Conservation (phyloP, 2,888 invertebrate genomes). For the Mechanitis mazaeus region DNA sequence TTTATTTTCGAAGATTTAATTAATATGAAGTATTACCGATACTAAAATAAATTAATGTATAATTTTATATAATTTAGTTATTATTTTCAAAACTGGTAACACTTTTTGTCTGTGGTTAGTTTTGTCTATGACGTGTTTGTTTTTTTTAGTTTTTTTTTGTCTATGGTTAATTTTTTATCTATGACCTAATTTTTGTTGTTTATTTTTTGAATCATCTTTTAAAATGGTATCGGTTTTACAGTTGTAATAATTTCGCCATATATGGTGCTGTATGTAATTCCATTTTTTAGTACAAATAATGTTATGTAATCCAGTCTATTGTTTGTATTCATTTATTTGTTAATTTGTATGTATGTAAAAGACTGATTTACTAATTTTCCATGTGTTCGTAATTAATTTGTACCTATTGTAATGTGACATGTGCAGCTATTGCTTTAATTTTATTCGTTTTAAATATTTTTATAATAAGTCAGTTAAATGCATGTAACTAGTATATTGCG, state of each 20-base stretch:
- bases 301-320: slow-evolving; percentile 35
- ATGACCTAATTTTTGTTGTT: not conserved
- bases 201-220: no score
- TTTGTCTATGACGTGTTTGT: no score
- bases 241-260: slow-evolving; percentile 26
- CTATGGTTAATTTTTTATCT: no score
- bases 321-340: slow-evolving; percentile 34
- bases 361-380: slow-evolving; percentile 60
- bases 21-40: no score
- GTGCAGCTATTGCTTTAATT: slow-evolving; percentile 25
- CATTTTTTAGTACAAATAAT: slow-evolving; percentile 55
- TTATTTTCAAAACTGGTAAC: no score
- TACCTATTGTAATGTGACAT: slow-evolving; percentile 26
- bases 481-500: slow-evolving; percentile 6
- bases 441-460: slow-evolving; percentile 17
- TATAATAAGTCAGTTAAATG: slow-evolving; percentile 10
- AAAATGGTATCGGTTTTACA: not conserved
- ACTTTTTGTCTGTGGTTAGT: no score
- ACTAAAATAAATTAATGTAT: no score
- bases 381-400: slow-evolving; percentile 43
- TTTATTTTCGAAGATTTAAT: no score
- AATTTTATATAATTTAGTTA: no score
- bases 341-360: slow-evolving; percentile 42
- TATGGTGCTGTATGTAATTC: slow-evolving; percentile 57
- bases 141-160: no score